A percentile compares a stretch with the other conserved stretches of the same genome.
phyloP scores from a whole-genome alignment of 1,140 invertebrate genomes.

The Bradynema listronoti region DNA sequence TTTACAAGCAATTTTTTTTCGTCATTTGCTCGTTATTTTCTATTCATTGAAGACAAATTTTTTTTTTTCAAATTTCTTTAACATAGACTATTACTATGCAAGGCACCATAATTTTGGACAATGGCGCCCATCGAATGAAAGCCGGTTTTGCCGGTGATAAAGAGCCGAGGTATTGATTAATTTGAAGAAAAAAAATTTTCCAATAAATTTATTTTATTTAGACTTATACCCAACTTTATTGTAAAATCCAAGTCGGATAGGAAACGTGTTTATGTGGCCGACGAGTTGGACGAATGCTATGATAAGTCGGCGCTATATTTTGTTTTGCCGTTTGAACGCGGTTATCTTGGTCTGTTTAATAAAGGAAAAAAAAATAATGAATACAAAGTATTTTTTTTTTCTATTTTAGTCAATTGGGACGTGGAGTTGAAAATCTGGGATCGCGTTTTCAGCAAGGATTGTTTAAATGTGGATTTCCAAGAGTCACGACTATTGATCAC shows the following conservation, averaged over 20 bases:
- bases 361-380: background rate
- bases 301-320: conserved; percentile 90
- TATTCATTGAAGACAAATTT: too few relatives aligned
- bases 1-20: too few relatives aligned
- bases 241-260: conserved; percentile 95
- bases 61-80: too few relatives aligned
- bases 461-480: conserved; percentile 67
- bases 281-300: conserved; percentile 85
- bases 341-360: conserved; percentile 56
- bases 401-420: conserved; percentile 90
- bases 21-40: too few relatives aligned
- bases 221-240: conserved; percentile 79
- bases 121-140: conserved; percentile 42
- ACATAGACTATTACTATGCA: too few relatives aligned
- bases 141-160: conserved; percentile 25
- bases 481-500: conserved; percentile 76
- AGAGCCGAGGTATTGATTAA: conserved; percentile 29
- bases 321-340: conserved; percentile 84
- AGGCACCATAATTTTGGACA: conserved; percentile 46
- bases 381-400: conserved; percentile 66
- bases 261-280: conserved; percentile 81
- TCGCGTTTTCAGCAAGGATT: conserved; percentile 81
- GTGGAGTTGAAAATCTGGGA: conserved; percentile 93
- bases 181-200: conserved; percentile 1
- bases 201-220: background rate